phyloP scores from a whole-genome alignment of 2,797 vertebrate genomes.

The Podarcis siculus region DNA sequence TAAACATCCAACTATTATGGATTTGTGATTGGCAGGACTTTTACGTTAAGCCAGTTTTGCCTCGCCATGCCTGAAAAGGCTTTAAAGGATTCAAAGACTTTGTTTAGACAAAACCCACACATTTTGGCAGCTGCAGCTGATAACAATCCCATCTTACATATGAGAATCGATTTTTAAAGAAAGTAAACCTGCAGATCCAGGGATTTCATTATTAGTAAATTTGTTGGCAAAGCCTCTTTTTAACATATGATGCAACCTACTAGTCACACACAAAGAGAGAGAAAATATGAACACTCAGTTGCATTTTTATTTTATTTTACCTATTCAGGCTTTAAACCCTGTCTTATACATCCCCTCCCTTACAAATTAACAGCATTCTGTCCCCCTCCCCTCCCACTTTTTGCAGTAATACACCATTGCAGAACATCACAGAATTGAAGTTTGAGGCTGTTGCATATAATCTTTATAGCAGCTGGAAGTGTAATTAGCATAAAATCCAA shows the following conservation, averaged over 20 bases:
- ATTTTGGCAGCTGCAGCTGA: constrained; percentile 29
- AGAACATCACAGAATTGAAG: constrained; percentile 48
- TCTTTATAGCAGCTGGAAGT: constrained; percentile 72
- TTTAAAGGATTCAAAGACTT: not conserved
- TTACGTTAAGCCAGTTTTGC: not conserved
- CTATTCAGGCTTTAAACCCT: constrained; percentile 38
- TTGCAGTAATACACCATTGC: constrained; percentile 46
- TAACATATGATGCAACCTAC: constrained; percentile 1
- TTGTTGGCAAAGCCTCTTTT: constrained; percentile 33
- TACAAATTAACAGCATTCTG: constrained; percentile 37
- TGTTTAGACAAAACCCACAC: not conserved
- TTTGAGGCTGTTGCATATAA: constrained; percentile 52
- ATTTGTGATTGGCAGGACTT: not conserved
- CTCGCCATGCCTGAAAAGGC: not conserved
- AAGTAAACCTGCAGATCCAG: not conserved
- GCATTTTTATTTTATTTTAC: constrained; percentile 37
- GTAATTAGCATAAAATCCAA: constrained; percentile 66
- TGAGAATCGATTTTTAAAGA: constrained; percentile 27
- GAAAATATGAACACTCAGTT: constrained; percentile 6
- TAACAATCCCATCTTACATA: constrained; percentile 27
- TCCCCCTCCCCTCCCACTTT: not conserved
- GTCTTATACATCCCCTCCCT: constrained; percentile 42
- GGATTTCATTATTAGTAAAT: constrained; percentile 27
- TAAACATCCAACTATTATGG: not conserved
- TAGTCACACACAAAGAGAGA: not conserved